Conservation (phyloP, 2,888 invertebrate genomes). For the Macrosoma leucophasiata region DNA sequence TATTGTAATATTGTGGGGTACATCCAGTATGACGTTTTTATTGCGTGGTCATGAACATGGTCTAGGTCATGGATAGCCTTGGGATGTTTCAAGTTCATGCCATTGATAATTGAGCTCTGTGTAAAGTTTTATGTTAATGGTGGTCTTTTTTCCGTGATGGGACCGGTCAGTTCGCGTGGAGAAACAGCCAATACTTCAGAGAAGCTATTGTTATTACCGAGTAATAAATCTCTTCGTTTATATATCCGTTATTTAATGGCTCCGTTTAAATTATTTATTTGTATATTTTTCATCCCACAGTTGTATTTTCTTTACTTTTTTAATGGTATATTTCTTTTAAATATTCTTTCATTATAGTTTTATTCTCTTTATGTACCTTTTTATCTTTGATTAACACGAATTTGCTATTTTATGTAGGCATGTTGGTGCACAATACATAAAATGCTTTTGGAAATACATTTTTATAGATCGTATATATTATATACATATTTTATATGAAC, state of each 20-base stretch:
- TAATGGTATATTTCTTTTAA: conserved; percentile 34
- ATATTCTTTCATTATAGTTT: too few species aligned
- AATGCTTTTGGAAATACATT: conserved; percentile 3
- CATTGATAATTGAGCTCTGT: too few species aligned
- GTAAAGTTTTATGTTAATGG: conserved; percentile 46
- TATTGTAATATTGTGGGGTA: too few species aligned
- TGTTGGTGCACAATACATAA: conserved; percentile 58
- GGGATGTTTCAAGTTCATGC: too few species aligned
- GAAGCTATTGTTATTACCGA: conserved; percentile 93
- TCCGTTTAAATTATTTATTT: conserved; percentile 55
- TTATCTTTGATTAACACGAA: conserved; percentile 41
- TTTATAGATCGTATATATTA: too few species aligned
- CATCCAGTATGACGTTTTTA: too few species aligned
- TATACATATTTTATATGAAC: too few species aligned
- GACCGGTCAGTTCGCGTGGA: conserved; percentile 89
- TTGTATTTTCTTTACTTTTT: conserved; percentile 36
- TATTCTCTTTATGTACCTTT: conserved; percentile 36
- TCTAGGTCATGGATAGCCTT: too few species aligned
- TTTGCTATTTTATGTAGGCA: conserved; percentile 56
- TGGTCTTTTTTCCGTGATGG: conserved; percentile 57
- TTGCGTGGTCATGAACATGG: too few species aligned
- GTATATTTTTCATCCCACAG: conserved; percentile 54
- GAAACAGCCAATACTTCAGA: conserved; percentile 97
- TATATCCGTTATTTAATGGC: conserved; percentile 60
- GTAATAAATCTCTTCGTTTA: conserved; percentile 80